These are phyloP conservation scores for Trissonchulus latispiculum DNA, from an alignment of 2,888 invertebrate genomes.

Conservation along the genomic window DNA sequence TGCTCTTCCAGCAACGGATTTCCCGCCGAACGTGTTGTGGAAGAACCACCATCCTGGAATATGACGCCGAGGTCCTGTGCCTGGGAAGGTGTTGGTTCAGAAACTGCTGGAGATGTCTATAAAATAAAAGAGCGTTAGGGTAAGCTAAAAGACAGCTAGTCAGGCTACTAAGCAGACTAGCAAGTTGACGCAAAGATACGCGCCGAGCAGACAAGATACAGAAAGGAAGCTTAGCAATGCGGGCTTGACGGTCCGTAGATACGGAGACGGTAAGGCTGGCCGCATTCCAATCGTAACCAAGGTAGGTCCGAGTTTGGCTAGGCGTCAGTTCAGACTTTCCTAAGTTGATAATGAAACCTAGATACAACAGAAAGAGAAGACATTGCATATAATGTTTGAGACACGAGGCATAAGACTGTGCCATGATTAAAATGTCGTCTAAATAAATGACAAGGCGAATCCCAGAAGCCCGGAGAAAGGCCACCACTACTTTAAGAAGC, in stretches of 20 bases:
- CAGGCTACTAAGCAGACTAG: neutral
- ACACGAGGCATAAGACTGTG: neutral
- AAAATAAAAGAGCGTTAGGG: neutral
- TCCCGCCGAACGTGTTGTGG: neutral
- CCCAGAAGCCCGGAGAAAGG: neutral
- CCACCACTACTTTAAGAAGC: neutral
- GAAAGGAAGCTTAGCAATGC: neutral
- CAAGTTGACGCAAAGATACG: neutral
- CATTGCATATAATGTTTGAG: neutral
- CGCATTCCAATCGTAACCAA: neutral
- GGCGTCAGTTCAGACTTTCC: neutral
- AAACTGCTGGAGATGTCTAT: neutral
- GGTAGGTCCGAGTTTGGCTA: neutral
- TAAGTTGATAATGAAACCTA: neutral
- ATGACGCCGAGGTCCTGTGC: neutral
- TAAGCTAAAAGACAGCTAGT: neutral
- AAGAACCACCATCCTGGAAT: neutral
- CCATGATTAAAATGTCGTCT: conserved; percentile 9
- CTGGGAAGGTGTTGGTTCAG: neutral
- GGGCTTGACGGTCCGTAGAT: neutral
- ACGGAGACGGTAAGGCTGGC: neutral
- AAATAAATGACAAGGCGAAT: conserved; percentile 9
- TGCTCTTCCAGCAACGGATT: neutral
- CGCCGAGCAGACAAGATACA: neutral
- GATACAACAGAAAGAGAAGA: neutral